phyloP scores from a whole-genome alignment of 2,888 invertebrate genomes.

The Phalera bucephala region DNA sequence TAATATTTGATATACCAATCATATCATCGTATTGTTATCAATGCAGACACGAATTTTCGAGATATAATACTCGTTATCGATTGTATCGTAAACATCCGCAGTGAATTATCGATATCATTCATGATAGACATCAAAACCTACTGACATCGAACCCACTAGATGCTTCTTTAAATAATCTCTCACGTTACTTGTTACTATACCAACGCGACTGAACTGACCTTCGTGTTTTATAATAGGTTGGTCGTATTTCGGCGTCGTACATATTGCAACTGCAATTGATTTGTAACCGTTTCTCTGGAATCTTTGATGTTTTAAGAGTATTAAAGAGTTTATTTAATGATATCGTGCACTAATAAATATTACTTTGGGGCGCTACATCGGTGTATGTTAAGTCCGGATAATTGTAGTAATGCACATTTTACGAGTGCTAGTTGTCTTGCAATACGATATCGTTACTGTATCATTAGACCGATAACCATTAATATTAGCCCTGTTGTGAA shows the following conservation, averaged over 20 bases:
- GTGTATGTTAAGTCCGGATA: too few species aligned
- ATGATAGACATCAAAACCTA: conserved; percentile 35
- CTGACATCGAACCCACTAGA: conserved; percentile 8
- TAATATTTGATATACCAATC: not conserved
- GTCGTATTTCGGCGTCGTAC: conserved; percentile 3
- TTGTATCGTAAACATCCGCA: not conserved
- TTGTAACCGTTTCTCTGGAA: not conserved
- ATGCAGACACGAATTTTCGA: conserved; percentile 22
- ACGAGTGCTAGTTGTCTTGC: too few species aligned
- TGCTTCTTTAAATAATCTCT: conserved; percentile 18
- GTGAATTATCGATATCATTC: conserved; percentile 16
- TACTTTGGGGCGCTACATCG: too few species aligned
- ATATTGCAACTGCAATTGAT: conserved; percentile 4
- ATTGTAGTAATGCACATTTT: too few species aligned
- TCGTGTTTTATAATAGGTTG: conserved; percentile 16
- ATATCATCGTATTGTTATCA: not conserved
- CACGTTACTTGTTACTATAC: conserved; percentile 27
- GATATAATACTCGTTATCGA: conserved; percentile 18
- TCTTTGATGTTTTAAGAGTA: too few species aligned
- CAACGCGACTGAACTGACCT: conserved; percentile 30
- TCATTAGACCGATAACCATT: too few species aligned
- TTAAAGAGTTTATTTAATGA: too few species aligned
- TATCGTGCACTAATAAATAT: too few species aligned
- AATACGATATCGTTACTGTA: too few species aligned
- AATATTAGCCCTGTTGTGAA: too few species aligned